Evolutionary conservation across 2,113 vertebrate genomes (phyloP).

Genomic region (Chlorodrepanis virens): DNA sequence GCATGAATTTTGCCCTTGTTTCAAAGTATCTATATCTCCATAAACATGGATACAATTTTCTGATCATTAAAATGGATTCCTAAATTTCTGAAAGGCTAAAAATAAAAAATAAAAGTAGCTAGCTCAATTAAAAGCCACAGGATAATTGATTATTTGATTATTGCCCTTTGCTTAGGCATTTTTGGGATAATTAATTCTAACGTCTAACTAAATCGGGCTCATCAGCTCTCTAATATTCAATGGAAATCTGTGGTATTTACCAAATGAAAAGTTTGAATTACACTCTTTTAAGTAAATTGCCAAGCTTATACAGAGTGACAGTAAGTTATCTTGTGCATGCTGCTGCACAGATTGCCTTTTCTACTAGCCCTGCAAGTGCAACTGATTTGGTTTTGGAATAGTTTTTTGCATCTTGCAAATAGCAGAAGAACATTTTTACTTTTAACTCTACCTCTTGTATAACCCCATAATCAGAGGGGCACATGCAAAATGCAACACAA

Average conservation of each 20-base stretch:
- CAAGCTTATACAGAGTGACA: slow-evolving; percentile 4
- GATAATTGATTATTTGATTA: slow-evolving; percentile 44
- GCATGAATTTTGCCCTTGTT: background rate
- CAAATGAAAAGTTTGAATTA: slow-evolving; percentile 33
- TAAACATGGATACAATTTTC: background rate
- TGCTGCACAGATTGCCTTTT: background rate
- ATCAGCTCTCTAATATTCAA: slow-evolving; percentile 48
- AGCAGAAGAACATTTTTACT: background rate
- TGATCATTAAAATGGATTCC: background rate
- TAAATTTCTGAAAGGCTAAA: slow-evolving; percentile 16
- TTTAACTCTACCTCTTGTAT: background rate
- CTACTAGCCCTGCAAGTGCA: background rate
- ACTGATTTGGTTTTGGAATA: background rate
- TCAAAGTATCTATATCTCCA: background rate
- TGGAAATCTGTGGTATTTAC: slow-evolving; percentile 63
- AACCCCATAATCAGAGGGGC: background rate
- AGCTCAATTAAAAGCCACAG: slow-evolving; percentile 40
- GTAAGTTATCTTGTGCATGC: background rate
- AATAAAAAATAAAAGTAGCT: background rate
- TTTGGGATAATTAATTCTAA: slow-evolving; percentile 50
- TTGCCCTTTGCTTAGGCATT: slow-evolving; percentile 3
- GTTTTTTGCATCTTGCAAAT: background rate
- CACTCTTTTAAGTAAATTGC: slow-evolving; percentile 47
- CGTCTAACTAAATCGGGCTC: slow-evolving; percentile 41
- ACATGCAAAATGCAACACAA: background rate